Percentiles rank a stretch among this genome's conserved stretches.
phyloP scores from a whole-genome alignment of 2,888 invertebrate genomes.

The Pseudococcus jackbeardsleyi region DNA sequence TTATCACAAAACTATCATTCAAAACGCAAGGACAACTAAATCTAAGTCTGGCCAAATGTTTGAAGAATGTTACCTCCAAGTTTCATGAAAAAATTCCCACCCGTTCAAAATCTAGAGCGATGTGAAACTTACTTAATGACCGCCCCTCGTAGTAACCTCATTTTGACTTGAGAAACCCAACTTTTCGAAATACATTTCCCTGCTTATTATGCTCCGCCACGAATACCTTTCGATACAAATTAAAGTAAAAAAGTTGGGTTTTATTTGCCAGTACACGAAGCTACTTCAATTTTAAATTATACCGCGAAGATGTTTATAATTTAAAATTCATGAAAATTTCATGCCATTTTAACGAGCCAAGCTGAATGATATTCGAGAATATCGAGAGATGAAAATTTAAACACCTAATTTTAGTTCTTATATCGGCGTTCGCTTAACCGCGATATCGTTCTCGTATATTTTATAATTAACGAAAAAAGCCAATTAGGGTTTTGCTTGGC shows the following conservation, averaged over 20 bases:
- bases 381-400: conserved; percentile 31
- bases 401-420: not conserved
- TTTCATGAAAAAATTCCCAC: too few relatives aligned
- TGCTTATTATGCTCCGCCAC: too few relatives aligned
- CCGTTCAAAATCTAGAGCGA: too few relatives aligned
- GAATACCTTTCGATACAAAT: not conserved
- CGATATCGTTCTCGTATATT: not conserved
- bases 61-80: too few relatives aligned
- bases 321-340: conserved; percentile 23
- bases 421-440: not conserved
- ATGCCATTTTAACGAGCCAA: not conserved
- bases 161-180: too few relatives aligned
- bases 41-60: too few relatives aligned
- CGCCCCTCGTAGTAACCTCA: too few relatives aligned
- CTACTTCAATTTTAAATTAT: not conserved
- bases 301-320: not conserved
- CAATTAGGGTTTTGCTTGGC: not conserved
- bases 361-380: not conserved
- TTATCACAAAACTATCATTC: too few relatives aligned
- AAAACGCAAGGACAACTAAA: too few relatives aligned
- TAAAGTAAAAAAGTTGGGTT: not conserved
- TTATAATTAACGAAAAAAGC: conserved; percentile 33
- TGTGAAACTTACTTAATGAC: too few relatives aligned
- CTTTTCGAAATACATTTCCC: too few relatives aligned
- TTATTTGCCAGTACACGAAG: not conserved